Evolutionary conservation across 2,113 vertebrate genomes (phyloP).

Genomic region (Setophaga kirtlandii): DNA sequence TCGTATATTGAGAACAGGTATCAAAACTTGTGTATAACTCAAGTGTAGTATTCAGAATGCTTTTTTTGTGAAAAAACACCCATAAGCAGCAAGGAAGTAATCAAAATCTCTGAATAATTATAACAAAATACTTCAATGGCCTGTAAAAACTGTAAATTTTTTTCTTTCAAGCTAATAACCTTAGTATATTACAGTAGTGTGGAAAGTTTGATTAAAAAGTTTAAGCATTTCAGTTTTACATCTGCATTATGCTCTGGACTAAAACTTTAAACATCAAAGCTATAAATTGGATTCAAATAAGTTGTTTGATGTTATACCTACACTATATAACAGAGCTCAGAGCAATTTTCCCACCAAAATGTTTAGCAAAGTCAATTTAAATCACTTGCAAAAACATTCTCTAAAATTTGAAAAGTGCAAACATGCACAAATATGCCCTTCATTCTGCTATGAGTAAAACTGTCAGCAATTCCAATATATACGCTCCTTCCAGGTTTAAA

Average conservation of each 20-base stretch:
- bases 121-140: not conserved
- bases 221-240: slow-evolving; percentile 57
- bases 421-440: slow-evolving; percentile 35
- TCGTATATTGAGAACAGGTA: not conserved
- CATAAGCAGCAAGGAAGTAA: not conserved
- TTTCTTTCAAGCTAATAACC: slow-evolving; percentile 45
- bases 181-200: slow-evolving; percentile 17
- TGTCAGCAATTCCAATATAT: slow-evolving; percentile 38
- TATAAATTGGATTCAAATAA: slow-evolving; percentile 62
- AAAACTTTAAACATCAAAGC: slow-evolving; percentile 69
- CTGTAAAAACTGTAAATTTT: not conserved
- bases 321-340: slow-evolving; percentile 39
- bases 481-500: not conserved
- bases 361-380: slow-evolving; percentile 67
- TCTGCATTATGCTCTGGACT: slow-evolving; percentile 45
- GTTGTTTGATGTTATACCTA: slow-evolving; percentile 66
- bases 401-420: slow-evolving; percentile 59
- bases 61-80: not conserved
- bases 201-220: slow-evolving; percentile 61
- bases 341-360: slow-evolving; percentile 55
- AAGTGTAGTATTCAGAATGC: not conserved
- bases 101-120: slow-evolving; percentile 6
- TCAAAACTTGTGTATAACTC: not conserved
- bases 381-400: slow-evolving; percentile 44
- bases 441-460: not conserved